Evolutionary conservation across 2,797 vertebrate species (phyloP), one percentile per base, ranked within the genome.

Genomic region (Heterohyrax brucei): DNA sequence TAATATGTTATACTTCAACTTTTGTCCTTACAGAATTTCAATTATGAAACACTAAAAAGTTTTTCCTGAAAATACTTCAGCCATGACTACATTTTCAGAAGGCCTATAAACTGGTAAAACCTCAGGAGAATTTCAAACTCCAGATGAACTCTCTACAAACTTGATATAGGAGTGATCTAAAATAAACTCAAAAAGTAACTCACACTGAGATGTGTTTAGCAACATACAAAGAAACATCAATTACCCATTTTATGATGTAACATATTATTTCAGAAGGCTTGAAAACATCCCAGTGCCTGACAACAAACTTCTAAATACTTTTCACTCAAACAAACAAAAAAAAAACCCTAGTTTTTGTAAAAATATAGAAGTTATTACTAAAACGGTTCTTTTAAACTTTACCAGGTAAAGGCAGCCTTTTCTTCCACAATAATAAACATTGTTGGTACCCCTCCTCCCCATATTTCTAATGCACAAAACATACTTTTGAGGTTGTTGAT

Each of bases 11-110:
- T 30, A 33, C 33, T 75, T 3, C 73, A 84, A 73, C 72, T 59
- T 73, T 26, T 93, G 56, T 78, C n/a, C 72, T 72, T 50, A 87
- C n/a, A 62, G 85, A 64, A 75, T 56, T 33, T 44, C 26, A 78
- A n/a, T 44, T 76, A 61, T 56, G 24, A 61, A 94, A 87, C 53
- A 84, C 30, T 2, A 16, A 13, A 16, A 12, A 53, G 33, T 5
- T 30, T 83, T 79, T 94, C 70, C 62, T 87, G 72, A 96, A 88
- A 70, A 30, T 8, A 26, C 64, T 30, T 73, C 59, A 62, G 46
- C 33, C 26, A 48, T 1, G 1, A 61, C 5, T 16, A 19, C n/a
- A 70, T 5, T 79, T 21, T 59, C 73, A 61, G 26, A 39, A 87
- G 73, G 50, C 48, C n/a, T 78, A 13, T 7, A 26, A 33, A n/a